These are phyloP conservation scores for Euwallacea fornicatus DNA, from an alignment of 1,140 invertebrate genomes.

Conservation along the genomic window DNA sequence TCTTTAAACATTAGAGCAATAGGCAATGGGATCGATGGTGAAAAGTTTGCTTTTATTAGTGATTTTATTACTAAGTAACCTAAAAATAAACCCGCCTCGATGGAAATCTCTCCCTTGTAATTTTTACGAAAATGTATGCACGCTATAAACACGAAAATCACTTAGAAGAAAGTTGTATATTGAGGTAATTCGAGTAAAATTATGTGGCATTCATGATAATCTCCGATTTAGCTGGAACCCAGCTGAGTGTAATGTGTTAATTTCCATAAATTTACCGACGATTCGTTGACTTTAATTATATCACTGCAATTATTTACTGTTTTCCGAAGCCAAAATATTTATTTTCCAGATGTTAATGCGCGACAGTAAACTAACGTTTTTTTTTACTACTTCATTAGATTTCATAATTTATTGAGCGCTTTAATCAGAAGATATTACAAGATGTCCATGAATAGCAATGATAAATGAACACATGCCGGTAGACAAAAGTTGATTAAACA, in stretches of 20 bases:
- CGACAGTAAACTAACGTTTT: conserved; percentile 7
- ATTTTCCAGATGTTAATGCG: conserved; percentile 14
- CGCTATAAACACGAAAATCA: conserved; percentile 18
- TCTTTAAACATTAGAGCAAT: background rate
- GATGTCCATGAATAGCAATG: too few species aligned
- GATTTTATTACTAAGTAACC: background rate
- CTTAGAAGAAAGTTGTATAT: conserved; percentile 34
- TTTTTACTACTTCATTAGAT: background rate
- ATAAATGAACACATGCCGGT: too few species aligned
- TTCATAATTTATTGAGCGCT: background rate
- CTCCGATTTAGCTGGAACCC: conserved; percentile 30
- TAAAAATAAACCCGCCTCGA: background rate
- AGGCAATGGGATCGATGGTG: background rate
- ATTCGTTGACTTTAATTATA: conserved; percentile 38
- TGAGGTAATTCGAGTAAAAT: conserved; percentile 32
- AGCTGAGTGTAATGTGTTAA: conserved; percentile 37
- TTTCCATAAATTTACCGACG: conserved; percentile 37
- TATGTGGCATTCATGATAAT: conserved; percentile 37
- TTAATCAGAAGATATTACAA: background rate
- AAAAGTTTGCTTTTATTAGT: background rate
- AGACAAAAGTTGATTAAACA: too few species aligned
- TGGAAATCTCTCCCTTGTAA: background rate
- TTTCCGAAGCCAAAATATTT: conserved; percentile 28
- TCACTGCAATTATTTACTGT: conserved; percentile 35
- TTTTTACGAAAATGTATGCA: conserved; percentile 15